Evolutionary conservation across 2,113 vertebrate species (phyloP).

Genomic region (Notothenia rossii): DNA sequence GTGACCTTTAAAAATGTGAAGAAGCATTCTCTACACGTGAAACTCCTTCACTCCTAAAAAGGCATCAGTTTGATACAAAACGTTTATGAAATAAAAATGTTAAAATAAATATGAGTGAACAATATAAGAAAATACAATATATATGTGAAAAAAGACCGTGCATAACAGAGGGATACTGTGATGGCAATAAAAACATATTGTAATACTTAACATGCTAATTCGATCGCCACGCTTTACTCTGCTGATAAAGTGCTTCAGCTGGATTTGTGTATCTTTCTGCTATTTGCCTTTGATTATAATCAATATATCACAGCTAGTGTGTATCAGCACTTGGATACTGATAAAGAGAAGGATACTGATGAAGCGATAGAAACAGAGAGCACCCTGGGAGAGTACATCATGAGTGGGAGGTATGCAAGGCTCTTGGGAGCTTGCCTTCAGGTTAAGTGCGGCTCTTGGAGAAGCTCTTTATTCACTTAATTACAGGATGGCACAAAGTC

Average conservation of each 20-base stretch:
- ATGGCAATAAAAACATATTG: not conserved
- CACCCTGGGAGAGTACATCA: constrained; percentile 38
- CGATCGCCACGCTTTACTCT: not conserved
- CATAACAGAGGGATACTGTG: not conserved
- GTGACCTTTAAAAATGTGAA: no score
- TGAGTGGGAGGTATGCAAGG: constrained; percentile 61
- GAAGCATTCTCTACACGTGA: not conserved
- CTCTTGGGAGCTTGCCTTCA: constrained; percentile 64
- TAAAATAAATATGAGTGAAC: no score
- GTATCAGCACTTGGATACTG: not conserved
- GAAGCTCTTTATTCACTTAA: constrained; percentile 72
- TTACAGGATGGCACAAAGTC: constrained; percentile 62
- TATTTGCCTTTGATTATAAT: no score
- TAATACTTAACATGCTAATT: not conserved
- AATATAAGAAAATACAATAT: no score
- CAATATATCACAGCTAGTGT: not conserved
- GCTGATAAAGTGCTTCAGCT: not conserved
- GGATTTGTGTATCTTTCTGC: not conserved
- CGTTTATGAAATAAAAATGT: no score
- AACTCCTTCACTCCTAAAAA: not conserved
- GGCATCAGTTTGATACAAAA: not conserved
- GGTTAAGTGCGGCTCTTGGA: constrained; percentile 69
- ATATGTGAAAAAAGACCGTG: no score
- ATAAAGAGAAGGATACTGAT: constrained; percentile 7
- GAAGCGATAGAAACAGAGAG: constrained; percentile 37